Base-by-base conservation (phyloP, 2,888 invertebrate genomes). In the Sinopyrophorus schimmeli region DNA sequence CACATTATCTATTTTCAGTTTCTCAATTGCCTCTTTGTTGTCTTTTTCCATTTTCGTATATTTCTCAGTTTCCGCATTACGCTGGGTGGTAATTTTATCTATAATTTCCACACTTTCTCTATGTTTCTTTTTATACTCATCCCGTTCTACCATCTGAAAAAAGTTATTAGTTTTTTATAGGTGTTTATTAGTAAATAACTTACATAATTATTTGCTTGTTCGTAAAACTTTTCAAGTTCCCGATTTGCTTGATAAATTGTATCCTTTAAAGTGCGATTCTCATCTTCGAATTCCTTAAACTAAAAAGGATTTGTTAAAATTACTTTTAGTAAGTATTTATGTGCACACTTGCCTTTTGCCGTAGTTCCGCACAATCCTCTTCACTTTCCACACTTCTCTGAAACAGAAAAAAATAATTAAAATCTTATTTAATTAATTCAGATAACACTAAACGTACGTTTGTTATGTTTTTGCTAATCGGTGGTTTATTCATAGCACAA, bases 181-280 rank as follows among this genome's bases (percentile, higher is more conserved):
- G n/a, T n/a, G 5, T 5, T 21, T 21, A 2, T 21, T 2, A 21
- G n/a, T 24, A 24, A n/a, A 24, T n/a, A n/a, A n/a, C n/a, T n/a
- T n/a, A n/a, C 47, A 20, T 14, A 6, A 23, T 10, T 21, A 10
- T 55, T 55, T 2, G 55, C 52, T 5, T 42, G 54, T 9, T 58
- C 46, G 32, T 62, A 47, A n/a, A 61, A 54, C 3, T 50, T 38
- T 24, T 55, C 56, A 14, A 68, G 39, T 32, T 63, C 54, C 1
- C 47, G 31, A 11, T 62, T 57, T 6, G 65, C 57, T 23, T 54
- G 53, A 21, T 41, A 43, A 18, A 69, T 59, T 2, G 60, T 62
- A 18, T 57, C 40, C 27, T 62, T 60, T 27, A 68, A 50, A 3
- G 52, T 47, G 17, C 42, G 35, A 28, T 66, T 64, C 48, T 65